Base-by-base conservation (phyloP, 2,888 invertebrate species). In the Phymatocera aterrima region DNA sequence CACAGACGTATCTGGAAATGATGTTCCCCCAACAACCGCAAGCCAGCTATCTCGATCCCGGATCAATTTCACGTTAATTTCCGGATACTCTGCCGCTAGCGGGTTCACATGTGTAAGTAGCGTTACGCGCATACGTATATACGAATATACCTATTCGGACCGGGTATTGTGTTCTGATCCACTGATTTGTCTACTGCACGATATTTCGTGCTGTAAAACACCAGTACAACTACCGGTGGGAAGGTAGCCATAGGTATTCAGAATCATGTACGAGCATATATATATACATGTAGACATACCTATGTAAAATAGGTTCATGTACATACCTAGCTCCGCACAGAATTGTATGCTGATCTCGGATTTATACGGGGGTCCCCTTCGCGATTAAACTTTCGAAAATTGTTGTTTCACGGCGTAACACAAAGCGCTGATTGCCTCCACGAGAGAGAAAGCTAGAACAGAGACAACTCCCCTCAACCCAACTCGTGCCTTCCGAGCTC, bases 381-480 rank as follows among this genome's bases (percentile, higher is more conserved):
- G 61, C 68, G 68, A 46, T 68, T 68, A 68, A 68, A 68, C 68
- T 68, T 68, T 68, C 68, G 68, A 68, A 68, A 68, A 68, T 68
- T 68, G 68, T 68, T 68, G 68, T 68, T 68, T 68, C 68, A 68
- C 43, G 46, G 46, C 46, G 43, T 48, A 51, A 72, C 72, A 72
- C 72, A 48, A 72, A 48, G 72, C 51, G 51, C 48, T 51, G 72
- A 72, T 72, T 72, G 72, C 51, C 72, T 72, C 51, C 21, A 28
- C 43, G 46, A 68, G 51, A 21, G 72, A 34, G n/a, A n/a, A n/a
- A n/a, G n/a, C n/a, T n/a, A n/a, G n/a, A n/a, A n/a, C n/a, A 48
- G 34, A 72, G 21, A 51, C 43, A 34, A 28, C 34, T 51, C 24
- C 31, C 51, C n/a, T 21, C 1, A 34, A 5, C 61, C 34, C 8